Evolutionary conservation across 2,113 vertebrate genomes (phyloP).

Genomic region (Neolamprologus toae): DNA sequence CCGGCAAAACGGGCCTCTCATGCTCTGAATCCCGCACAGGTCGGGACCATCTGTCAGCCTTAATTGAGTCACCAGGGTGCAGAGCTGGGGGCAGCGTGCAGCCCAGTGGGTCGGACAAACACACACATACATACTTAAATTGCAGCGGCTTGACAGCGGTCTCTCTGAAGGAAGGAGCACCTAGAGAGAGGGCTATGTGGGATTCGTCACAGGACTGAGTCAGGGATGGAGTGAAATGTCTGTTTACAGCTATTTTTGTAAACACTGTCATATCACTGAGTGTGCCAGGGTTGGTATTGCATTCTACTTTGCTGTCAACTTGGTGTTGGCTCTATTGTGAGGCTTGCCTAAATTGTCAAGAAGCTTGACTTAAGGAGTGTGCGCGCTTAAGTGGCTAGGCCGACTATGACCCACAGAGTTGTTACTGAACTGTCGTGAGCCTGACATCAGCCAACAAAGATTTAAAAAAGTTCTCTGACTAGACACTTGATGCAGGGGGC

Average conservation of each 20-base stretch:
- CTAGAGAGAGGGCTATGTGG: not conserved
- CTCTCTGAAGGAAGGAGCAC: constrained; percentile 19
- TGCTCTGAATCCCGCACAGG: constrained; percentile 70
- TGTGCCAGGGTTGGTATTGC: not conserved
- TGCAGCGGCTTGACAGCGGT: not conserved
- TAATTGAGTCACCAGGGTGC: constrained; percentile 76
- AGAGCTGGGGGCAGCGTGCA: constrained; percentile 38
- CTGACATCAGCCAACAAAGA: constrained; percentile 47
- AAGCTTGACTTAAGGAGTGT: not conserved
- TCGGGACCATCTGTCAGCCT: constrained; percentile 72
- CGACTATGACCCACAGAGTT: constrained; percentile 12
- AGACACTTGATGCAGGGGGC: not conserved
- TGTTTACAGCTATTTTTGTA: constrained; percentile 23
- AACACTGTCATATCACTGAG: not conserved
- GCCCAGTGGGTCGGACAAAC: constrained; percentile 52
- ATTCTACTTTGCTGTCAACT: constrained; percentile 9
- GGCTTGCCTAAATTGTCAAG: not conserved
- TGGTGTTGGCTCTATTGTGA: not conserved
- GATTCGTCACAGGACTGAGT: constrained; percentile 12
- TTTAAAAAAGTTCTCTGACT: not conserved
- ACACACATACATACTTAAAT: constrained; percentile 36
- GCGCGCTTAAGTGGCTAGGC: not conserved
- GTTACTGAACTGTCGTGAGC: constrained; percentile 42
- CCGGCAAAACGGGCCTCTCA: constrained; percentile 55
- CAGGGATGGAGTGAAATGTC: not conserved